Evolutionary conservation across 2,888 invertebrate genomes (phyloP), one percentile per base, ranked within the genome.

Genomic region (Odontomyia ornata): DNA sequence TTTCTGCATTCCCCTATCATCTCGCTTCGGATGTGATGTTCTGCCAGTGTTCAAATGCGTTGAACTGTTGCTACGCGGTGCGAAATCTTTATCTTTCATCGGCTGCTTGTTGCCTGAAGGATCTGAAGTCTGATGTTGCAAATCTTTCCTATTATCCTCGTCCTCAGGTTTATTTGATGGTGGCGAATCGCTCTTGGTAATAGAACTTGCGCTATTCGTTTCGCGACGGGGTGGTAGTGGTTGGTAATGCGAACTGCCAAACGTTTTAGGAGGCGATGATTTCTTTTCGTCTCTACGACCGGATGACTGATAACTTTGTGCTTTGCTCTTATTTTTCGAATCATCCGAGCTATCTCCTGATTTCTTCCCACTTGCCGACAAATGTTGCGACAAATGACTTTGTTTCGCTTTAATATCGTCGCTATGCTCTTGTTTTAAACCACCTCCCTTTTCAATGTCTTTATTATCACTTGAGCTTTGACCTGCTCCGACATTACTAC

Each of bases 81-180:
- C 18, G 18, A 77, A 64, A 21, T 83, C 83, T 87, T 88, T 79
- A 82, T 83, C 83, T 65, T 83, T 81, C 69, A 86, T 79, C 76
- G 82, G 65, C 0, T 83, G 82, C 79, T 83, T 84, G 65, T 81
- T 82, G 4, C 81, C 77, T 27, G 80, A 80, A 18, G 65, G 21
- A 62, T 80, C 80, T 43, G 71, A 18, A 85, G 93, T 93, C 76
- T 93, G 94, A 77, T 93, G 91, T 7, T 95, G 28, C 21, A 5
- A 95, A 85, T 95, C 95, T 86, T 95, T 95, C 69, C 93, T 94
- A 83, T 91, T 91, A 75, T 91, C 90, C 77, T 91, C 89, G 25
- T 88, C 85, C 79, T 73, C 73, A 23, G 23, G 25, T 15, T 73
- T 73, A 23, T 73, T 73, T 5, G 30, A 23, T 13, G 73, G 36